These are phyloP conservation scores for Alligator sinensis DNA, from an alignment of 2,113 vertebrate genomes.

Conservation along the genomic window DNA sequence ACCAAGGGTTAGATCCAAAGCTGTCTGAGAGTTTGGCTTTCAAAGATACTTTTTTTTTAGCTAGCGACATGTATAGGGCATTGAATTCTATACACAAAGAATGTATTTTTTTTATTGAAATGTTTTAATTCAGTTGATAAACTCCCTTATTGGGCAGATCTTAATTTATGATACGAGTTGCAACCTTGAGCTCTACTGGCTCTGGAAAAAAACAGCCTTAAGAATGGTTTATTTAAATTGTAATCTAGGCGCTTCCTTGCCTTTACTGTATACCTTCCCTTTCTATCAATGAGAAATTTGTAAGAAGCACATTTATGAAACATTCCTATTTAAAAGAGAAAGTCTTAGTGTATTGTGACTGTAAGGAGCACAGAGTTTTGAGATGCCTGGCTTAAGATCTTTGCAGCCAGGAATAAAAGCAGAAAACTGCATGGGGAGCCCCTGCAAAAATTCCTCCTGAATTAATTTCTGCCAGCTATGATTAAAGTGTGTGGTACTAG, in stretches of 20 bases:
- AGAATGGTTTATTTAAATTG: background rate
- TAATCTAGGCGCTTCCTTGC: background rate
- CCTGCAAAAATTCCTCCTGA: constrained; percentile 73
- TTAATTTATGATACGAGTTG: background rate
- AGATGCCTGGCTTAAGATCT: background rate
- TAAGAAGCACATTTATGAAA: background rate
- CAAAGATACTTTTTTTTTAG: constrained; percentile 34
- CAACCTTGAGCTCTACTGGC: background rate
- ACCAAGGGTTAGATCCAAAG: background rate
- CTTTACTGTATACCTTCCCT: background rate
- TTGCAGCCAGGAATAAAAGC: constrained; percentile 1
- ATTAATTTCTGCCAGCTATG: constrained; percentile 84
- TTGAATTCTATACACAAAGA: background rate
- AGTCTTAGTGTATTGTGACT: background rate
- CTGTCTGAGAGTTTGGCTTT: constrained; percentile 39
- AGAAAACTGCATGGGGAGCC: constrained; percentile 13
- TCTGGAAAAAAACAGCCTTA: background rate
- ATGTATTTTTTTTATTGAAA: background rate
- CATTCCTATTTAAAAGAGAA: background rate
- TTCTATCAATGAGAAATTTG: background rate
- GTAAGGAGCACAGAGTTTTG: background rate
- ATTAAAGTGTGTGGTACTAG: constrained; percentile 77
- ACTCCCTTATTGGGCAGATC: background rate
- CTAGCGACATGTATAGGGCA: background rate
- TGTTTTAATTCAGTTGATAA: background rate